phyloP scores from a whole-genome alignment of 2,113 vertebrate species.

The Oryzias celebensis region DNA sequence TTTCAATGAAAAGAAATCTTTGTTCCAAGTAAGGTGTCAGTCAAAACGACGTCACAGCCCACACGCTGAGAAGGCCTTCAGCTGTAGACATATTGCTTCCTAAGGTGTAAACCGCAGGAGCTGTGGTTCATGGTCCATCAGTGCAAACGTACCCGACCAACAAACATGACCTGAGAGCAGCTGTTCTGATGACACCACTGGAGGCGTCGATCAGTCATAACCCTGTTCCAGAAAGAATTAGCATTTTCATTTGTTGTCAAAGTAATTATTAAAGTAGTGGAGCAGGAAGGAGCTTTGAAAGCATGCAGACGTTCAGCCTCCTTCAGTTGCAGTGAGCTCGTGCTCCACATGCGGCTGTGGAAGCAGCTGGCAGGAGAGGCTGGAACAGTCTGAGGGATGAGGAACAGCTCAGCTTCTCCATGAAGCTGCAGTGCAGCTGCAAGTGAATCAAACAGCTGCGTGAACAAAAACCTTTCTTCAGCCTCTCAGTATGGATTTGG shows the following conservation, averaged over 20 bases:
- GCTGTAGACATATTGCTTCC: slow-evolving; percentile 56
- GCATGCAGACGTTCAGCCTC: background rate
- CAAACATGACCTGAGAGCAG: background rate
- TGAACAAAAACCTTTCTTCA: slow-evolving; percentile 27
- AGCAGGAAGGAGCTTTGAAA: background rate
- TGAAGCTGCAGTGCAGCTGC: background rate
- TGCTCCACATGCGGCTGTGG: background rate
- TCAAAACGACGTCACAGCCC: slow-evolving; percentile 18
- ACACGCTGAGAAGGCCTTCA: slow-evolving; percentile 50
- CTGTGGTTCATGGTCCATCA: slow-evolving; percentile 43
- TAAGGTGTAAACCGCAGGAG: slow-evolving; percentile 46
- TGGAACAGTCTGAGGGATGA: slow-evolving; percentile 1
- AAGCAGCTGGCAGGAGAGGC: slow-evolving; percentile 9
- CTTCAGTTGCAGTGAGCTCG: background rate
- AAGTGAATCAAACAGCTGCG: background rate
- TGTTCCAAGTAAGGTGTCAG: slow-evolving; percentile 3
- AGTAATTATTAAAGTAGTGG: background rate
- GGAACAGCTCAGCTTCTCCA: background rate
- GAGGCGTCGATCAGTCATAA: background rate
- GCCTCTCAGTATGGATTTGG: slow-evolving; percentile 16
- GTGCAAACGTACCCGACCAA: slow-evolving; percentile 53
- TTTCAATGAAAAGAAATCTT: slow-evolving; percentile 15
- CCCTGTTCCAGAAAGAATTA: background rate
- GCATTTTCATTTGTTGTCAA: slow-evolving; percentile 1
- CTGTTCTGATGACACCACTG: background rate